Evolutionary conservation across 2,888 invertebrate genomes (phyloP), one percentile per base, ranked within the genome.

Genomic region (Gerris lacustris): DNA sequence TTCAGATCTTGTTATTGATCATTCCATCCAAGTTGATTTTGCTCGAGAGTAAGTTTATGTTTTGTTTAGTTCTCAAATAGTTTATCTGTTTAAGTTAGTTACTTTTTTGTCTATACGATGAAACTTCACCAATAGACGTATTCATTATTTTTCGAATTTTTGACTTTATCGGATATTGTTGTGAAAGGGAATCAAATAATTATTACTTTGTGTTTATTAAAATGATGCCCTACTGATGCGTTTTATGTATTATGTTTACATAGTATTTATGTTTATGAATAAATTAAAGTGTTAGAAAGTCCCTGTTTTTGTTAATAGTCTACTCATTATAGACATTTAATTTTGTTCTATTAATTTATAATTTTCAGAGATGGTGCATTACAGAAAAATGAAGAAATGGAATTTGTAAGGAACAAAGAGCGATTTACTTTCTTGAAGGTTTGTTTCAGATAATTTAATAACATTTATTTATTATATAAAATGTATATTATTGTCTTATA

Each of bases 11-110:
- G 97, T 99, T 64, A 96, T 99, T 71, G 99, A 99, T 82, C 98
- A 99, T 80, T 97, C 97, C 0, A 91, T 99, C 67, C 97, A 98
- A 82, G 98, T 96, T 45, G 98, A 99, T 82, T 94, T 93, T 79
- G 86, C 88, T 5, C 85, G 92, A 79, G 82, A 84, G 89, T 90
- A 82, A 81, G 80, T 75, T 63, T 17, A 18, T 31, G 31, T 31
- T 31, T 31, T 31, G 31, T 31, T 31, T n/a, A 0, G 9, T 47
- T 62, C 45, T 45, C 44, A 66, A 70, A 69, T 66, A 72, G 45
- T 62, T 62, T 31, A 31, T 31, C 31, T 31, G 31, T 31, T 31
- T 31, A 31, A 69, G 66, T 45, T 66, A 69, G 43, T 72, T 69
- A 7, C 31, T 9, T 62, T 67, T 31, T 44, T 45, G 31, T 2